Conservation (phyloP, 1,140 invertebrate species). For the Lethocerus indicus region DNA sequence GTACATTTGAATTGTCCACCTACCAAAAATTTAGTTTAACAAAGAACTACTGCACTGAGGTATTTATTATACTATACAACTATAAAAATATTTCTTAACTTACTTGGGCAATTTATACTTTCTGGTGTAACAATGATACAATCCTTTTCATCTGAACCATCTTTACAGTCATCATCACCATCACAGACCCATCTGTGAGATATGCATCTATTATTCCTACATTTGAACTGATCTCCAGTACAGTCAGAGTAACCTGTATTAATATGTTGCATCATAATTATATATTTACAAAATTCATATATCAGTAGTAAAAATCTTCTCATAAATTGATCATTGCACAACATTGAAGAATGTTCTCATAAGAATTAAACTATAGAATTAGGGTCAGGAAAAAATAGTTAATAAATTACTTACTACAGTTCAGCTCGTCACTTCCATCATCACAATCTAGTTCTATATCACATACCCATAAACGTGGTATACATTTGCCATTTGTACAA, state of each 20-base stretch:
- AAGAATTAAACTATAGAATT: too few species aligned
- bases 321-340: too few species aligned
- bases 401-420: constrained; percentile 29
- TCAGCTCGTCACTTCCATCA: constrained; percentile 47
- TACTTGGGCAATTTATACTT: constrained; percentile 1
- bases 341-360: too few species aligned
- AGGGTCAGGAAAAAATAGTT: not conserved
- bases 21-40: constrained; percentile 4
- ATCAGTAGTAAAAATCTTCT: too few species aligned
- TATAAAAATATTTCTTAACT: not conserved
- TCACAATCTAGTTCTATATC: constrained; percentile 53
- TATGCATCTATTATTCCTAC: constrained; percentile 25
- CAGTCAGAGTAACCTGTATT: constrained; percentile 18
- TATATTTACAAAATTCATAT: not conserved
- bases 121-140: constrained; percentile 23
- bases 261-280: not conserved
- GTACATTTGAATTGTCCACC: constrained; percentile 50
- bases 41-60: not conserved
- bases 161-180: constrained; percentile 31
- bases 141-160: constrained; percentile 31
- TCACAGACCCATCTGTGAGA: constrained; percentile 33
- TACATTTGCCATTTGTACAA: constrained; percentile 39
- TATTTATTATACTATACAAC: not conserved
- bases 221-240: constrained; percentile 23
- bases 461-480: constrained; percentile 36